Base-by-base conservation (phyloP, 2,113 vertebrate genomes). In the Opisthocomus hoazin region DNA sequence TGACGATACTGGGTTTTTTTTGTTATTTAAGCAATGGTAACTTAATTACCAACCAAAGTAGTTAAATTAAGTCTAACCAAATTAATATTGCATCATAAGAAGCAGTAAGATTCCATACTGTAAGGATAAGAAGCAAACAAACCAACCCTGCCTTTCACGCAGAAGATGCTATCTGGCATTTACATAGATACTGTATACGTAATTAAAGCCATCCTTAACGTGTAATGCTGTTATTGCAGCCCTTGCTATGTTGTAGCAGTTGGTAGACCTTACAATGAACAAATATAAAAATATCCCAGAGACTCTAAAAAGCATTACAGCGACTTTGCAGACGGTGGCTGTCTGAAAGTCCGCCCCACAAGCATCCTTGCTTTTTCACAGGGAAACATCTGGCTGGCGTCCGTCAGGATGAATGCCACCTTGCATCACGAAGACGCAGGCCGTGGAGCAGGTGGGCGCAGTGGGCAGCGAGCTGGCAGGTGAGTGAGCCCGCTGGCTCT, bases 191-290 rank as follows among this genome's bases (percentile, higher is more conserved):
- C 37, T 94, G 88, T 90, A 11, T 9, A 13, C 0, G 0, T 88
- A 97, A 94, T 94, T 90, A 95, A 95, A 95, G 48, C 45, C 63
- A 82, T 89, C 94, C 80, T 93, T 73, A 88, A 61, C 12, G 22
- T n/a, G 76, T 51, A 87, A 74, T 65, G 43, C 83, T 90, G 34
- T 75, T 84, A 78, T 45, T 92, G 56, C 53, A 93, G 45, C 30
- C 36, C 77, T 92, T 78, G 51, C 80, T 84, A 21, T 53, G 92
- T 70, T 37, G 45, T 41, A 87, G 79, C 73, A 84, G 32, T 87
- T 63, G 56, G 37, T 74, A 88, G 80, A 63, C 48, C 60, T 86
- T 80, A 19, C 15, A 71, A 92, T 26, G 79, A 89, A 64, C 4
- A 10, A 58, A 27, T 37, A 37, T 29, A 77, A 88, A 80, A 93